Base-by-base conservation (phyloP, 2,113 vertebrate genomes). In the Chionodraco myersi region DNA sequence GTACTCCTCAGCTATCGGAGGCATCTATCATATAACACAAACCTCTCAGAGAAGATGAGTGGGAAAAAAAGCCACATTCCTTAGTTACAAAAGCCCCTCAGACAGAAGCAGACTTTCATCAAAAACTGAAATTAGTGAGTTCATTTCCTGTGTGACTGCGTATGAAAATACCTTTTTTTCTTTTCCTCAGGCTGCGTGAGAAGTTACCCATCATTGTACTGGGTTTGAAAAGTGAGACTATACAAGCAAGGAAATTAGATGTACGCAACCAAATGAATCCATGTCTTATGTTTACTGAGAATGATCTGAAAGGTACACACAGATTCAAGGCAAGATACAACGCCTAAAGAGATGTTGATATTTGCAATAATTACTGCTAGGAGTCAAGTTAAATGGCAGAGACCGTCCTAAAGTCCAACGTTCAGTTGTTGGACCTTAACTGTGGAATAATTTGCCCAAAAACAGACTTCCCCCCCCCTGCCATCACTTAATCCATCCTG, bases 1-100 rank as follows among this genome's bases (percentile, higher is more conserved):
- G 65, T 65, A 78, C 66, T 75, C 84, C 75, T 86, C 74, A 47
- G 77, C 83, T 60, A 84, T 88, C 85, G 63, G 52, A 76, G 77
- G 71, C 65, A 70, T 85, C 75, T 86, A 72, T 82, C 62, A 84
- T 86, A 86, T 13, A 72, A 82, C 41, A 41, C 66, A 67, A 85
- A 88, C 60, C 70, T 77, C 74, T 70, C 6, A 10, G 10, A 83
- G 16, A 62, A 67, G 63, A 89, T 48, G 60, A 88, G 57, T 26
- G 62, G 45, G 72, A n/a, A 49, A 45, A 45, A 67, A 84, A 53
- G 21, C 26, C 23, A 18, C 85, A 87, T 82, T 88, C 83, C 75
- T 57, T 3, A 56, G 67, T 74, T 34, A 61, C 64, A 61, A 68
- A 44, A 13, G 58, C 65, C 57, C 57, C 70, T 78, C 51, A 72